Base-by-base conservation (phyloP, 2,113 vertebrate genomes). In the Tetraodon nigroviridis region DNA sequence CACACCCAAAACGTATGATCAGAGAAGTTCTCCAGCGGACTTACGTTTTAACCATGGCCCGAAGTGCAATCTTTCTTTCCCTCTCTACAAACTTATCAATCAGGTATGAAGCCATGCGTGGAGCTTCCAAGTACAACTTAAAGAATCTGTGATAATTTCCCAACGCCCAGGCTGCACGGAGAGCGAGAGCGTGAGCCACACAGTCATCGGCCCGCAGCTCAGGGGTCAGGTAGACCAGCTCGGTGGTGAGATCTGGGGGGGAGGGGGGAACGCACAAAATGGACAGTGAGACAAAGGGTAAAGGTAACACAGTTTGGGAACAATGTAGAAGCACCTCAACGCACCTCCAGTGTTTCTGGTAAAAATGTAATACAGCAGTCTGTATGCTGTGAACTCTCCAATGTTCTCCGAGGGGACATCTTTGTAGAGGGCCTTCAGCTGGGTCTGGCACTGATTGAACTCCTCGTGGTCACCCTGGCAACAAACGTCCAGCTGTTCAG, bases 381-480 rank as follows among this genome's bases (percentile, higher is more conserved):
- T 90, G 73, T 97, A 97, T 11, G 94, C 92, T 0, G 94, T 94
- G 64, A 97, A 97, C 81, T 97, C 94, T 51, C 94, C 94, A 7
- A 95, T 86, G 6, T 96, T 96, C 55, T 92, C 92, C 0, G 92
- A 91, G 10, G 93, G 88, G 67, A 87, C 91, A 73, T 96, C 93
- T 0, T 91, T 90, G 6, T 97, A 97, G 6, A 97, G 80, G 0
- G 93, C 91, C 82, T 96, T 97, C 71, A 97, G 88, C 81, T 97
- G 94, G 0, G 93, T 93, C 88, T 97, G 94, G 73, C 94, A 97
- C 79, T 97, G 94, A 85, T 97, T 97, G 62, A 97, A 97, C 82
- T 97, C 94, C 66, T 93, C 94, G 0, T 95, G 94, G 86, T 97
- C 94, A 2, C 94, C 94, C 94, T 97, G 50, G 48, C 48, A 32